Percentiles rank a stretch among this genome's conserved stretches.
Conservation (phyloP, 2,888 invertebrate species). For the Leptopilina myrica region DNA sequence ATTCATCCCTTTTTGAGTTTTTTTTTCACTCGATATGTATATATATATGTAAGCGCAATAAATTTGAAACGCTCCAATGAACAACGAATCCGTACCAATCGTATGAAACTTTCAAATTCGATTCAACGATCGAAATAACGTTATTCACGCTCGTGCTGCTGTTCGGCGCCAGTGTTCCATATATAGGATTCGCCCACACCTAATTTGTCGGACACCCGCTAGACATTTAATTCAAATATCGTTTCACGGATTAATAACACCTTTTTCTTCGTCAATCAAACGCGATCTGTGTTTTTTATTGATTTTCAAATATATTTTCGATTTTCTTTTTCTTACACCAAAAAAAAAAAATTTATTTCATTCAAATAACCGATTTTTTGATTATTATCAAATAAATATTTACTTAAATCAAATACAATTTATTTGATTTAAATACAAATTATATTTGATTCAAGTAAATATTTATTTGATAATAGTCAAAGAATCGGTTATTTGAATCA, state of each 20-base stretch:
- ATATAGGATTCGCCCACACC: conserved; percentile 30
- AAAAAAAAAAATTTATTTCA: too few species aligned
- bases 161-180: conserved; percentile 31
- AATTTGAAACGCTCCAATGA: conserved; percentile 24
- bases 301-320: not conserved
- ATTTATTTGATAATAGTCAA: too few species aligned
- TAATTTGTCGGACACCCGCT: conserved; percentile 34
- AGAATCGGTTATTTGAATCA: too few species aligned
- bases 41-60: conserved; percentile 29
- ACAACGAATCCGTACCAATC: conserved; percentile 10
- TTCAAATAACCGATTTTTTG: too few species aligned
- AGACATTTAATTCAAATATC: conserved; percentile 29
- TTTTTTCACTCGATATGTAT: not conserved
- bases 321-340: too few species aligned
- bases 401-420: too few species aligned
- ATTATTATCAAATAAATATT: too few species aligned
- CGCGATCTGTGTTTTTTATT: not conserved
- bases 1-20: not conserved
- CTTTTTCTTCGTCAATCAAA: conserved; percentile 33
- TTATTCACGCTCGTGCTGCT: conserved; percentile 21
- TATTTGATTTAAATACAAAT: too few species aligned
- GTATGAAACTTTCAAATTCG: conserved; percentile 34
- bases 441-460: too few species aligned
- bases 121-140: conserved; percentile 32
- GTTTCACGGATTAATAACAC: conserved; percentile 17